Conservation (phyloP, 2,113 vertebrate genomes). For the Microcebus griseorufus region DNA sequence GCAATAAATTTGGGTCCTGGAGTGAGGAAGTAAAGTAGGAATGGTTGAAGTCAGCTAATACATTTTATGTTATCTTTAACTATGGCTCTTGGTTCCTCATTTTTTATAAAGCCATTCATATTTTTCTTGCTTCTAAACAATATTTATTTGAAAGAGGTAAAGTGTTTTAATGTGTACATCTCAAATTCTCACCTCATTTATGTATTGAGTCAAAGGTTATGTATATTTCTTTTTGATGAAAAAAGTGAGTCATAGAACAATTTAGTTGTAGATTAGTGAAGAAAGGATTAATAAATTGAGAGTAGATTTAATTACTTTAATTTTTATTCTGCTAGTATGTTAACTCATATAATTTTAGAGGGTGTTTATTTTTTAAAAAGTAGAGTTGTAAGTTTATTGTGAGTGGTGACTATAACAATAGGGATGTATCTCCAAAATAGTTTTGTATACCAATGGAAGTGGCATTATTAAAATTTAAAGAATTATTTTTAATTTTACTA, state of each 20-base stretch:
- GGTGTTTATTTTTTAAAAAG: neutral
- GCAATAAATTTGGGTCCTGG: neutral
- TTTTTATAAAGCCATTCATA: neutral
- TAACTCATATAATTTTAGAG: neutral
- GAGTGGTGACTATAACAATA: neutral
- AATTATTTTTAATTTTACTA: neutral
- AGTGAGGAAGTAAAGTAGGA: neutral
- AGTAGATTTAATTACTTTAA: neutral
- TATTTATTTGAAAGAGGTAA: neutral
- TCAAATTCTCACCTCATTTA: neutral
- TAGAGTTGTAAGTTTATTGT: neutral
- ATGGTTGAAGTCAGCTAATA: neutral
- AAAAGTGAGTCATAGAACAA: neutral
- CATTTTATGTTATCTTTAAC: neutral
- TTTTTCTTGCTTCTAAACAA: neutral
- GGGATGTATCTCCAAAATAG: neutral
- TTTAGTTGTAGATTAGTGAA: neutral
- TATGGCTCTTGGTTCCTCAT: neutral
- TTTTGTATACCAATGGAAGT: neutral
- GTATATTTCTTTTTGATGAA: neutral
- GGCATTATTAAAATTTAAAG: neutral
- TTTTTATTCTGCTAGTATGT: neutral
- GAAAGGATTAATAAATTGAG: neutral
- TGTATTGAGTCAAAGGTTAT: neutral
- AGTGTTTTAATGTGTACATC: neutral